A percentile compares a stretch with the other conserved stretches of the same genome.
These are phyloP conservation scores for Trachelus iudaicus DNA, from an alignment of 2,888 invertebrate genomes.

Conservation along the genomic window DNA sequence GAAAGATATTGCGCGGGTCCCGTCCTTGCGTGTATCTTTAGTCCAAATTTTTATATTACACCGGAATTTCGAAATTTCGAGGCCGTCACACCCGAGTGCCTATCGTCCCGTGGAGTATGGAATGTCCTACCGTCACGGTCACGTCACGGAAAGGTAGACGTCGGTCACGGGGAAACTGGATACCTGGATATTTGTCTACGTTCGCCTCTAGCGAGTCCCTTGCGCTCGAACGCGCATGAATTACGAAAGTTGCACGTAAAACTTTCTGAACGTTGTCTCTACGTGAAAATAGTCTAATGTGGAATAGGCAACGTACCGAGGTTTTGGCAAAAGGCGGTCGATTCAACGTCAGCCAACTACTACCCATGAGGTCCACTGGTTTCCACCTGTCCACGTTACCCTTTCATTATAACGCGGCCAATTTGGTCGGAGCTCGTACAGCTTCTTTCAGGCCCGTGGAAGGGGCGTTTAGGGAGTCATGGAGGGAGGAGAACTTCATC, in stretches of 20 bases:
- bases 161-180: not conserved
- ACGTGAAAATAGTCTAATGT: not conserved
- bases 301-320: conserved; percentile 6
- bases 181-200: not conserved
- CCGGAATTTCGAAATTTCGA: not conserved
- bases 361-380: conserved; percentile 32
- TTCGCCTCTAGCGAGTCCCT: not conserved
- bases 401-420: conserved; percentile 51
- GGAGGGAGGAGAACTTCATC: conserved; percentile 19
- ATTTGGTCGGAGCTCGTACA: conserved; percentile 50
- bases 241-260: not conserved
- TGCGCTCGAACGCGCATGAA: not conserved
- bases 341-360: conserved; percentile 42
- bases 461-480: conserved; percentile 25
- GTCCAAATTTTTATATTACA: not conserved
- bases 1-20: conserved; percentile 2
- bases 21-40: conserved; percentile 1
- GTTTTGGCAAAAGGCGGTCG: conserved; percentile 57
- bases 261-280: not conserved
- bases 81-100: not conserved
- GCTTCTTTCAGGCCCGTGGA: conserved; percentile 39
- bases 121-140: not conserved
- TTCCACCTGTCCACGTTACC: conserved; percentile 37
- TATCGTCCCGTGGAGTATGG: not conserved
- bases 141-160: not conserved